phyloP scores from a whole-genome alignment of 2,113 vertebrate species.

The Neomonachus schauinslandi region DNA sequence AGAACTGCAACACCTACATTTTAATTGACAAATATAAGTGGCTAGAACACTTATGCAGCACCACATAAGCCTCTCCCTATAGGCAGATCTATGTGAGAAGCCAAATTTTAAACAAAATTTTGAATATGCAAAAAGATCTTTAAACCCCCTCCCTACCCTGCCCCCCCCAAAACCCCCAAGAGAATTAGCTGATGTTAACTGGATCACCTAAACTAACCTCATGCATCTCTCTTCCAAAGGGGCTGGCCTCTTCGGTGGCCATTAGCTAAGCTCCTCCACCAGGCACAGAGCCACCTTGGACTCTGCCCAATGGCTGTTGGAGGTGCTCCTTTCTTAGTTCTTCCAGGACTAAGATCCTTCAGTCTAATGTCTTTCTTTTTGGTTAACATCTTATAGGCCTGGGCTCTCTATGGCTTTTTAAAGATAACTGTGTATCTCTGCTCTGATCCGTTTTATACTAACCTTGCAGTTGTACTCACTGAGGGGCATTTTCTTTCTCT shows the following conservation, averaged over 20 bases:
- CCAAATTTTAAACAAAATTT: conserved; percentile 13
- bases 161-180: neutral
- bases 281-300: neutral
- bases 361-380: neutral
- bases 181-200: neutral
- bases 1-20: neutral
- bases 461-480: neutral
- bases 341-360: neutral
- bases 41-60: neutral
- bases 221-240: neutral
- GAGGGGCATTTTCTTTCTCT: neutral
- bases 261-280: neutral
- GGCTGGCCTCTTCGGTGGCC: neutral
- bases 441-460: neutral
- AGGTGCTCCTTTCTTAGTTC: neutral
- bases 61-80: neutral
- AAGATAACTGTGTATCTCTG: neutral
- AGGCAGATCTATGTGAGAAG: neutral
- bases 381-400: neutral
- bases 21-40: neutral
- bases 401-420: neutral
- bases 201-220: neutral
- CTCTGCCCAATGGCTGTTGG: fast-evolving
- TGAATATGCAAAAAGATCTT: neutral
- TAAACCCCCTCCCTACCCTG: neutral